These are phyloP conservation scores for Lagenorhynchus albirostris DNA, from an alignment of 2,113 vertebrate species.

Conservation along the genomic window DNA sequence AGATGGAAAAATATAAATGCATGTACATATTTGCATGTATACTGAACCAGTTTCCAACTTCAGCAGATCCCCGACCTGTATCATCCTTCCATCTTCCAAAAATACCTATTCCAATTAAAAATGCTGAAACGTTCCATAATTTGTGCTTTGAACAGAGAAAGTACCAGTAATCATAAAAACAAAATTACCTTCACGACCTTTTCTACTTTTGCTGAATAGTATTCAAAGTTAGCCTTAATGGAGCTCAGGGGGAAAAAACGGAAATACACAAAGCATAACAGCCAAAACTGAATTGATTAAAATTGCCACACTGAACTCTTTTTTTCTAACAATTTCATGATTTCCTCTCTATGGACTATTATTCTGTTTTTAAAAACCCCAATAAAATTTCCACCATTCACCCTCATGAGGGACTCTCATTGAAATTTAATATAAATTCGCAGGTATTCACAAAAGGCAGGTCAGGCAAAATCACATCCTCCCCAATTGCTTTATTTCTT, in stretches of 20 bases:
- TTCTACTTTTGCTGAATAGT: not conserved
- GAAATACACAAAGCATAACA: not conserved
- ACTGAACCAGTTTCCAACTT: not conserved
- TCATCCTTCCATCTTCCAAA: not conserved
- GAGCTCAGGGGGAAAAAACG: not conserved
- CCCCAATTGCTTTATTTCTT: conserved; percentile 54
- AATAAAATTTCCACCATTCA: conserved; percentile 31
- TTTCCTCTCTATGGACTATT: conserved; percentile 22
- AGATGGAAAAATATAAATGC: not conserved
- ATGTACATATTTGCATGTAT: not conserved
- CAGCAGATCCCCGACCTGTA: not conserved
- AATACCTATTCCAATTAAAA: not conserved
- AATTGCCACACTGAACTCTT: not conserved
- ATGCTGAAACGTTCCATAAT: not conserved
- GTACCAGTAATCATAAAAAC: not conserved
- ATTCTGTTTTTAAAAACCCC: conserved; percentile 10
- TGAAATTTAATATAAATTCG: conserved; percentile 46
- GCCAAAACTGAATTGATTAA: conserved; percentile 33
- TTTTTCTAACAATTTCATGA: not conserved
- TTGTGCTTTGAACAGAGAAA: not conserved
- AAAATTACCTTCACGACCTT: not conserved
- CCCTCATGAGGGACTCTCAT: not conserved
- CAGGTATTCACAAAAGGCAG: conserved; percentile 61
- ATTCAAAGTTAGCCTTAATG: not conserved
- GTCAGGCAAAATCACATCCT: conserved; percentile 40